Evolutionary conservation across 2,797 vertebrate genomes (phyloP).

Genomic region (Melanotaenia nigrans): DNA sequence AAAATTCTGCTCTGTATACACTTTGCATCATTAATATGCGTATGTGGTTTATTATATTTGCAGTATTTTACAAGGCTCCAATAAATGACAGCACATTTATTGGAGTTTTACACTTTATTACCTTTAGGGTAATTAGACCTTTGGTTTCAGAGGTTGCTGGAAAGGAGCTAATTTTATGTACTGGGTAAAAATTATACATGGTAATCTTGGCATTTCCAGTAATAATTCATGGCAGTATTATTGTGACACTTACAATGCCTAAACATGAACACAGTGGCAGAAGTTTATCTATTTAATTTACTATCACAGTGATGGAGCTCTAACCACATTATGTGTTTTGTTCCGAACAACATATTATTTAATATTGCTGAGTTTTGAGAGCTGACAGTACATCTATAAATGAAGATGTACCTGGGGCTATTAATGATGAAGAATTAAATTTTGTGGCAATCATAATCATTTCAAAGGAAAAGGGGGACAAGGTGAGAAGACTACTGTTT

Average conservation of each 20-base stretch:
- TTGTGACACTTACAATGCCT: neutral
- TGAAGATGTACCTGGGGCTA: neutral
- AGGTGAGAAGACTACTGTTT: no score
- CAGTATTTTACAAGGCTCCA: neutral
- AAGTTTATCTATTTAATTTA: neutral
- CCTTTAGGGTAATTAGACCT: neutral
- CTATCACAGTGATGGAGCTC: neutral
- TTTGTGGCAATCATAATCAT: slow-evolving; percentile 3
- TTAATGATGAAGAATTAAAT: no score
- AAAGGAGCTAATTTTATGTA: neutral
- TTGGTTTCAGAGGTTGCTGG: neutral
- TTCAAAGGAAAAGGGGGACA: neutral
- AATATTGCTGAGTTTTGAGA: neutral
- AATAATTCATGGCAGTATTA: neutral
- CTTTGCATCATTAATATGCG: neutral
- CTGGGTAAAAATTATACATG: slow-evolving; percentile 4
- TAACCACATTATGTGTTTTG: slow-evolving; percentile 5
- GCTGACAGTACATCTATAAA: neutral
- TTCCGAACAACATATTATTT: neutral
- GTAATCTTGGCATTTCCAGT: neutral
- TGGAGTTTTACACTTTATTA: slow-evolving; percentile 2
- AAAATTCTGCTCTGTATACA: neutral
- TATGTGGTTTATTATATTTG: neutral
- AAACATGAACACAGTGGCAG: neutral
- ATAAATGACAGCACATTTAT: slow-evolving; percentile 2